Evolutionary conservation across 2,113 vertebrate species (phyloP), one percentile per base, ranked within the genome.

Genomic region (Myxocyprinus asiaticus): DNA sequence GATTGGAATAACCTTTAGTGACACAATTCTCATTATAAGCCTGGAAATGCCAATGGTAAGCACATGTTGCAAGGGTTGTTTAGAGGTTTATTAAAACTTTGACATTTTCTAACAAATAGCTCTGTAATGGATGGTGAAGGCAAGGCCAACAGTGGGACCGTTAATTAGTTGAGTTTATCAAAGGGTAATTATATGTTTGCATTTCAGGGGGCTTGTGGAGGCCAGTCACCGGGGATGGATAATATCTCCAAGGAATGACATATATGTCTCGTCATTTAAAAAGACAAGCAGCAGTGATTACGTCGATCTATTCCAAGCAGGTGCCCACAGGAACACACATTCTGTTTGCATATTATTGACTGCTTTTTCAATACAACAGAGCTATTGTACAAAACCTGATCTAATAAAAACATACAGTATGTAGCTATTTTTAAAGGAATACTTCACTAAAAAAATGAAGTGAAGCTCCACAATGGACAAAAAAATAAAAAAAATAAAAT

Each of bases 1-100:
- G 90, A 92, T 91, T 91, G 88, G 88, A 82, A 88, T 93, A 92
- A 94, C 92, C 92, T 94, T 94, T 92, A 90, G 85, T 74, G 81
- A 80, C 91, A 92, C 89, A 82, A 88, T 90, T 90, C 91, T 92
- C 90, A 93, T 93, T 92, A 92, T 79, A 82, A 84, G 44, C 68
- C 83, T 82, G 89, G 81, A 88, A 92, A 93, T 92, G 92, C 89
- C 92, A 91, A 86, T 72, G 77, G 87, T 88, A 89, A 87, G 82
- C 84, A 86, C 82, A 79, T 89, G 87, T 86, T 90, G 88, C 86
- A 89, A 90, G 62, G 85, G 77, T 84, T 89, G 88, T 91, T 91
- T 87, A 77, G 85, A 87, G 77, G 87, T 91, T 92, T 92, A 92
- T 91, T 92, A 92, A 92, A 91, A 89, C 85, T 83, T 80, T 91